A percentile compares a stretch with the other conserved stretches of the same genome.
phyloP scores from a whole-genome alignment of 2,888 invertebrate species.

The Drosophila pseudotakahashii region DNA sequence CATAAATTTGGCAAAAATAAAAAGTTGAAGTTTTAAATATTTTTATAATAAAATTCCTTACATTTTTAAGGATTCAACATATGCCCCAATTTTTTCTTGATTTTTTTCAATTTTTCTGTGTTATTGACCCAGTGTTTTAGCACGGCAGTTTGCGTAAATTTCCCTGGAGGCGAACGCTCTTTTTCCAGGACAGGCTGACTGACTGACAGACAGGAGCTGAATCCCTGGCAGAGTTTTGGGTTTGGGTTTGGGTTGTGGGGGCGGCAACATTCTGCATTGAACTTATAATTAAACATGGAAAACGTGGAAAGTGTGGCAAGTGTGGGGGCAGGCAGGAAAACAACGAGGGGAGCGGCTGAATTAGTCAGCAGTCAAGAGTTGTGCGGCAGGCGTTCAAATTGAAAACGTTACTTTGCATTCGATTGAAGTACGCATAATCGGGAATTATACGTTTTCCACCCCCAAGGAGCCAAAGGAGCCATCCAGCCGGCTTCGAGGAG shows the following conservation, averaged over 20 bases:
- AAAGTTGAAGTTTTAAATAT: no score
- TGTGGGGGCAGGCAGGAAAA: constrained; percentile 49
- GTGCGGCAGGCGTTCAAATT: constrained; percentile 60
- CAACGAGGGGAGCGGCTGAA: not conserved
- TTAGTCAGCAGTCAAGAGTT: constrained; percentile 37
- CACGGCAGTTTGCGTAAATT: constrained; percentile 57
- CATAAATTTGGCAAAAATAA: no score
- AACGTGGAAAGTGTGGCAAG: constrained; percentile 67
- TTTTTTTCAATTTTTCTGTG: not conserved
- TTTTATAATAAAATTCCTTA: no score
- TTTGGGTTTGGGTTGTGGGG: not conserved
- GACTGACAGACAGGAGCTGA: constrained; percentile 44
- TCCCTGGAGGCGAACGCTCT: constrained; percentile 62
- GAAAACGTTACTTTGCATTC: constrained; percentile 78
- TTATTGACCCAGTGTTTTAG: constrained; percentile 26
- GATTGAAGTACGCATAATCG: constrained; percentile 59
- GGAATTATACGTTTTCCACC: constrained; percentile 22
- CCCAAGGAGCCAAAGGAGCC: constrained; percentile 13
- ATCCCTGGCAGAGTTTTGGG: constrained; percentile 4
- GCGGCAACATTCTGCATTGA: constrained; percentile 49
- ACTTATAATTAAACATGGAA: constrained; percentile 75
- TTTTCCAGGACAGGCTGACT: constrained; percentile 21
- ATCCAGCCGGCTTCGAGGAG: constrained; percentile 5
- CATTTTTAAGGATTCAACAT: no score
- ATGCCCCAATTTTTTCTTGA: not conserved